These are phyloP conservation scores for Cloeon dipterum DNA, from an alignment of 2,888 invertebrate species.

Conservation along the genomic window DNA sequence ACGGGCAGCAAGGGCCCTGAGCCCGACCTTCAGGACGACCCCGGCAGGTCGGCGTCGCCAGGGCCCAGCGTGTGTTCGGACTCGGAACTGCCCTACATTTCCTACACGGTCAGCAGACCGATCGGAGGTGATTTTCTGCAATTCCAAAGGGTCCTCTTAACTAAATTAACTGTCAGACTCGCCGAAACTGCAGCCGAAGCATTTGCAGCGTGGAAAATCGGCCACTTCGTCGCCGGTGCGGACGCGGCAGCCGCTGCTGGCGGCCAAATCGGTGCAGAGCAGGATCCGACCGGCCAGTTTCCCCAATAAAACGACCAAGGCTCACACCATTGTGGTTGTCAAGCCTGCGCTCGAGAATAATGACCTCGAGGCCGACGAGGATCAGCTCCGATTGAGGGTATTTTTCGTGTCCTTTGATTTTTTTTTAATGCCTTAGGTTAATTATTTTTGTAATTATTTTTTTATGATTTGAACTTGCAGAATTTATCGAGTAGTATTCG, in stretches of 20 bases:
- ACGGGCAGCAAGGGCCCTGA: slow-evolving; percentile 12
- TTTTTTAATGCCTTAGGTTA: not conserved
- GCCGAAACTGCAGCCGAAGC: slow-evolving; percentile 49
- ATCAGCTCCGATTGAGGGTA: slow-evolving; percentile 43
- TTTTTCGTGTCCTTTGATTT: slow-evolving; percentile 3
- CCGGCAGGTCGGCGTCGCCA: slow-evolving; percentile 51
- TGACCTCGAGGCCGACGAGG: slow-evolving; percentile 47
- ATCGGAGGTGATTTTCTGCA: slow-evolving; percentile 57
- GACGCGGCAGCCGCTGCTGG: not conserved
- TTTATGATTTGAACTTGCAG: not conserved
- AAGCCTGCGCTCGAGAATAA: slow-evolving; percentile 40
- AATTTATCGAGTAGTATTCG: too few relatives aligned
- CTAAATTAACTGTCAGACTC: slow-evolving; percentile 32
- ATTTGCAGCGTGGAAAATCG: slow-evolving; percentile 15
- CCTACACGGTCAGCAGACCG: slow-evolving; percentile 70
- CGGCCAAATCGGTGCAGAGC: not conserved
- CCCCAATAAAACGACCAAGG: too few relatives aligned
- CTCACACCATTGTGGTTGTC: slow-evolving; percentile 54
- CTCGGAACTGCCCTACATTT: slow-evolving; percentile 74
- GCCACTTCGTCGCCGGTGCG: not conserved
- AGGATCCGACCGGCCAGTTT: too few relatives aligned
- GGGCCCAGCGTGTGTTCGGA: slow-evolving; percentile 76
- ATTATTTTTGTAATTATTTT: not conserved
- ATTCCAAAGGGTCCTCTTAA: not conserved
- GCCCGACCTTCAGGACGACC: slow-evolving; percentile 10